Conservation (phyloP, 2,113 vertebrate species). For the Polypterus bichir region DNA sequence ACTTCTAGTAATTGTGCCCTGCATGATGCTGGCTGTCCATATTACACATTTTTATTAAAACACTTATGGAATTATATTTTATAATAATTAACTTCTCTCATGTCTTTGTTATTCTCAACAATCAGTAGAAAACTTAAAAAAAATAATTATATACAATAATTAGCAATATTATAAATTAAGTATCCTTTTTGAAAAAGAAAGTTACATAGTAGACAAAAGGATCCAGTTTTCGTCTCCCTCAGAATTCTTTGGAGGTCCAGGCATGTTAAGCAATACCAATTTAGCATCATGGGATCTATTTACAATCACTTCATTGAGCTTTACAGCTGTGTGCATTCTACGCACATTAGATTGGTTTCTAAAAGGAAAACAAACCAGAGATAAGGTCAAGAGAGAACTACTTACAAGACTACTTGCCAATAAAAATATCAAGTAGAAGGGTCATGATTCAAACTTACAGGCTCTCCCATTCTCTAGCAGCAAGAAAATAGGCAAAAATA, state of each 20-base stretch:
- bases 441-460: conserved; percentile 34
- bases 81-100: neutral
- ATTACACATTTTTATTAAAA: too few relatives aligned
- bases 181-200: neutral
- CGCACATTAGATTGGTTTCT: conserved; percentile 92
- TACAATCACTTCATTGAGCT: conserved; percentile 93
- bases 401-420: neutral
- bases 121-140: neutral
- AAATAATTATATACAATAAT: too few relatives aligned
- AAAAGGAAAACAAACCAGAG: conserved; percentile 5
- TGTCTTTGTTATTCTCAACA: neutral
- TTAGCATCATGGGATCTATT: conserved; percentile 89
- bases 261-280: conserved; percentile 95
- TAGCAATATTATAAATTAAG: neutral
- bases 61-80: too few relatives aligned
- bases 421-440: conserved; percentile 1
- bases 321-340: conserved; percentile 95
- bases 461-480: conserved; percentile 43
- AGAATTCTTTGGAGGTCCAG: conserved; percentile 82
- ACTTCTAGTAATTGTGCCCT: too few relatives aligned
- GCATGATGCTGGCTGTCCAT: too few relatives aligned
- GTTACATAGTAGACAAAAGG: conserved; percentile 35
- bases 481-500: conserved; percentile 33
- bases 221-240: conserved; percentile 98
- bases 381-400: neutral